Evolutionary conservation across 2,113 vertebrate species (phyloP), one percentile per base, ranked within the genome.

Genomic region (Poeciliopsis occidentalis): DNA sequence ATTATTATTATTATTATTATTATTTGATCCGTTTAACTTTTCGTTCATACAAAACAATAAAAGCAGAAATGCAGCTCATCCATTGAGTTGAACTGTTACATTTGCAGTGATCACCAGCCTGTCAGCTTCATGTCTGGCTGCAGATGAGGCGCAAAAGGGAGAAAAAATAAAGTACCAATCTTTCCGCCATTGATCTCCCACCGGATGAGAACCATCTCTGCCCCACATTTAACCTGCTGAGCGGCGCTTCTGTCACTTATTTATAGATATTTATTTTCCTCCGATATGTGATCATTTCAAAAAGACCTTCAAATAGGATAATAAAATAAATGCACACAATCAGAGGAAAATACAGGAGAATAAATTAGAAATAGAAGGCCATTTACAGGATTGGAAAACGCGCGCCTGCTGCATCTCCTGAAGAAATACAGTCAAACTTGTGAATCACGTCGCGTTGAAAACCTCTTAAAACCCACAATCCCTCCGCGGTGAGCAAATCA

Each of bases 391-490:
- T 88, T 87, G 83, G 79, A 87, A 79, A 68, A 1, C 67, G 7
- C 75, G 54, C 47, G 86, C 64, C 72, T 54, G 15, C 77, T 73
- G 64, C 80, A 71, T 47, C 29, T 76, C 76, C 81, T 47, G 51
- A 76, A 88, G 84, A 87, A 88, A 88, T 86, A 85, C 78, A 81
- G 73, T 70, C 75, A 83, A 88, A 88, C 83, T 75, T 82, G 85
- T 85, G 89, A 89, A 92, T 92, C 71, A 91, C 78, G 81, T 76
- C 73, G 71, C 84, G 79, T 83, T 84, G 85, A 78, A 85, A 91
- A 54, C 85, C 81, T 86, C 89, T 92, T 88, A 87, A 85, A 90
- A 85, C 61, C 70, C 76, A 79, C 87, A 79, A 30, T 90, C 66
- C 75, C 75, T 70, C 62, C 68, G 63, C 61, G 82, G 69, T 73